Evolutionary conservation across 2,797 vertebrate genomes (phyloP), one percentile per base, ranked within the genome.

Genomic region (Poecile montanus): DNA sequence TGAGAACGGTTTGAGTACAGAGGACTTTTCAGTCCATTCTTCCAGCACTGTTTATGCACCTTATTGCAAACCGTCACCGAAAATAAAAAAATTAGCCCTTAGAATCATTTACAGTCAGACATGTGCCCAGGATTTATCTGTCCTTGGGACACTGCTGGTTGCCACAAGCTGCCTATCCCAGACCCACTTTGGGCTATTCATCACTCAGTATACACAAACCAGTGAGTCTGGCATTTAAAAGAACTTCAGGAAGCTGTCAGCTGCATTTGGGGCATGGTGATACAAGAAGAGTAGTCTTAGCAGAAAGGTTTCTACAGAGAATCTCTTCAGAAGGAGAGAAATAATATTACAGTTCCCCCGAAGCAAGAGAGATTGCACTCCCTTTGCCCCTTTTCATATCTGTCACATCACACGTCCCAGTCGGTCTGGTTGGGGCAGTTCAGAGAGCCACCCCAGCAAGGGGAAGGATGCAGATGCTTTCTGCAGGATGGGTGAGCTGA

Each of bases 41-140:
- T 85, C 34, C 57, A 88, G 20, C 3, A 7, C 12, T 85, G n/a
- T 51, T 89, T 40, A 53, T 42, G 50, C 9, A 70, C 21, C 32
- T 82, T 47, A 53, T 5, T 72, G 44, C 38, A 72, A 91, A 42
- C 21, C 42, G 15, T 36, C 5, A 7, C 11, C 68, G 23, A 47
- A 85, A 71, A 93, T 3, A 23, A 34, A 91, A 87, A 78, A 58
- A 34, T 2, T n/a, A 67, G n/a, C 61, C 44, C 61, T 67, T 23
- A 63, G 30, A 67, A 63, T 29, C 8, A 74, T 26, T 44, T 47
- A 8, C 20, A 54, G 38, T 42, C 38, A 81, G 45, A 71, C 12
- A 7, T 0, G 0, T 36, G 25, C 27, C 51, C 0, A 0, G 45
- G 44, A 75, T 90, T 87, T 88, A 40, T 19, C 11, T 58, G 71